Evolutionary conservation across 2,888 invertebrate species (phyloP), one percentile per base, ranked within the genome.

Genomic region (Hirtodrosophila histrioides): DNA sequence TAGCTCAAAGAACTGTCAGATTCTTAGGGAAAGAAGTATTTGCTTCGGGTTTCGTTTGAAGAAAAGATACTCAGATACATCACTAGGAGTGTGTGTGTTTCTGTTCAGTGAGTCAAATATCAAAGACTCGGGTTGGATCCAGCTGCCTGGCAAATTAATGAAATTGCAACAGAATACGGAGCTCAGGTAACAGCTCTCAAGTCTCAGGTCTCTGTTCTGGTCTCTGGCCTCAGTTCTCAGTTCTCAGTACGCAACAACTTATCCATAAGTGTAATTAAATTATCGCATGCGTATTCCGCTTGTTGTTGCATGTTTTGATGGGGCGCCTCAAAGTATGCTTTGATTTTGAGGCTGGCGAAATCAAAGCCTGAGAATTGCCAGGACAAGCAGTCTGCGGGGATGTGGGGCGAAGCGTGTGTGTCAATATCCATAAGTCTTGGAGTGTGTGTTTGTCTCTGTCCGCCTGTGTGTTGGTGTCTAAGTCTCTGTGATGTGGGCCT

Each of bases 201-300:
- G 17, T 17, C 17, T 17, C 17, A 17, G 17, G 17, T 17, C 17
- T 17, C 17, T 1, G 17, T 1, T 17, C 17, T 17, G 17, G 17
- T 17, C 17, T 17, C 17, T 17, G 17, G 17, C 17, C 35, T 33
- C 64, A 37, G 36, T 24, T 24, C 29, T 17, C 23, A 10, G 31
- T 55, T 24, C 29, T 17, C 23, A 10, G 31, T 55, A 35, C 50
- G 60, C 50, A 50, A 41, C 50, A 75, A 65, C 64, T 62, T 66
- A 53, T 61, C 62, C 71, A 68, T 69, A 85, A 82, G 72, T 83
- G 69, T 86, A 81, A 81, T 81, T 81, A 81, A 86, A 86, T 81
- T 83, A 70, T 60, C 70, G 58, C 61, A 69, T 58, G 39, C 43
- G 58, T 17, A 17, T 17, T 9, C 33, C 23, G 29, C 23, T 46